Evolutionary conservation across 2,888 invertebrate species (phyloP).

Genomic region (Aphidoletes aphidimyza): DNA sequence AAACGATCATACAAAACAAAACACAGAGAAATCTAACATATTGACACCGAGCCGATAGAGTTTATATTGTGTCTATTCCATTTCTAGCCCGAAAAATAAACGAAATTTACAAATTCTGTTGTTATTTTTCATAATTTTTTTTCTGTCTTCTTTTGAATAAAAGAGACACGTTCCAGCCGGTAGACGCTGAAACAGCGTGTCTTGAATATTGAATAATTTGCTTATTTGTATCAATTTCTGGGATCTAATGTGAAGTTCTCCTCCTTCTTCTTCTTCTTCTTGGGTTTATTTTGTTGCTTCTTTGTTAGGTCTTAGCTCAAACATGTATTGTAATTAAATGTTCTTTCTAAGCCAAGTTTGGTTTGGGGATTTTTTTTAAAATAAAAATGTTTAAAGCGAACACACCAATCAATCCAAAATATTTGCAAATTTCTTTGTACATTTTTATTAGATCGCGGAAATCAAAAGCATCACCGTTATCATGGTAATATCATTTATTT

Average conservation of each 20-base stretch:
- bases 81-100: not conserved
- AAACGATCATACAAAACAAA: not conserved
- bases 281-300: not conserved
- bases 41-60: not conserved
- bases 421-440: not conserved
- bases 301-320: not conserved
- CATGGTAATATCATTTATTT: slow-evolving; percentile 27
- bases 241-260: slow-evolving; percentile 21
- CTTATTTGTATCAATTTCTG: not conserved
- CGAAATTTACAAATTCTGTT: not conserved
- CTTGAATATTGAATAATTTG: not conserved
- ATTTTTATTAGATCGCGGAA: no score
- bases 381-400: no score
- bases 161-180: not conserved
- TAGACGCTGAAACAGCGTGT: not conserved
- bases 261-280: not conserved
- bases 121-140: not conserved
- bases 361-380: no score
- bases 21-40: not conserved
- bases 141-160: not conserved
- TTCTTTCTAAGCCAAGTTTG: not conserved
- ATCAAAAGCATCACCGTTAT: no score
- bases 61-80: not conserved
- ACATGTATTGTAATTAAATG: slow-evolving; percentile 30
- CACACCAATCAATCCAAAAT: not conserved